Conservation (phyloP, 1,140 invertebrate species). For the Orius insidiosus region DNA sequence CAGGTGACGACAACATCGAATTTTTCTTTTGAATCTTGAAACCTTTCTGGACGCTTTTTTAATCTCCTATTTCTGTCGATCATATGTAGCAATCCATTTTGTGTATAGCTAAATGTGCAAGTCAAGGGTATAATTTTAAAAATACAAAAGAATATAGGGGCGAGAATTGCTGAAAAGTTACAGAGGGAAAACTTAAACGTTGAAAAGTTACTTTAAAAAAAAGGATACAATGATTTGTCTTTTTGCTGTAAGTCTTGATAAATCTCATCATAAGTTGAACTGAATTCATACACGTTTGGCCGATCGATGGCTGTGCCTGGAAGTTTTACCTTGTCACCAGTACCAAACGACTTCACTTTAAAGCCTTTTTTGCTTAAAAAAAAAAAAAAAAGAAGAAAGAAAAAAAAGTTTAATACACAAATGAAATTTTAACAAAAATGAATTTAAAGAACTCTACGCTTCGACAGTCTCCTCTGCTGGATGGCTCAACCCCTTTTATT, state of each 20-base stretch:
- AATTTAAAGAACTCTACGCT: no score
- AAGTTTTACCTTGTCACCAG: constrained; percentile 92
- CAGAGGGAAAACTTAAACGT: no score
- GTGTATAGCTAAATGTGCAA: constrained; percentile 86
- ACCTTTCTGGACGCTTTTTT: constrained; percentile 87
- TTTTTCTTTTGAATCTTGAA: constrained; percentile 78
- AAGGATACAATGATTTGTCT: constrained; percentile 73
- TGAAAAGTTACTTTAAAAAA: no score
- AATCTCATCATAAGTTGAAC: constrained; percentile 89
- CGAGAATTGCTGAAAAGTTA: no score
- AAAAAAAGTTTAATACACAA: no score
- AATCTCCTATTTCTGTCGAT: constrained; percentile 88
- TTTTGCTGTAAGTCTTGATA: constrained; percentile 84
- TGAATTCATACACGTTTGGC: constrained; percentile 98
- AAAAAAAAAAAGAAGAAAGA: no score
- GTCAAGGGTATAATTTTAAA: no score
- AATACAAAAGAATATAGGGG: no score
- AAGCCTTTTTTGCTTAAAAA: constrained; percentile 88
- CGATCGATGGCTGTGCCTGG: constrained; percentile 87
- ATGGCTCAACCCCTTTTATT: no score
- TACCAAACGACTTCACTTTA: constrained; percentile 89
- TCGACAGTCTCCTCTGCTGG: no score
- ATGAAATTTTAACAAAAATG: no score
- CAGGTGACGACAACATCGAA: constrained; percentile 96
- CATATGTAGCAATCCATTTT: constrained; percentile 98